These are phyloP conservation scores for Pammene fasciana DNA, from an alignment of 2,888 invertebrate genomes.

Conservation along the genomic window DNA sequence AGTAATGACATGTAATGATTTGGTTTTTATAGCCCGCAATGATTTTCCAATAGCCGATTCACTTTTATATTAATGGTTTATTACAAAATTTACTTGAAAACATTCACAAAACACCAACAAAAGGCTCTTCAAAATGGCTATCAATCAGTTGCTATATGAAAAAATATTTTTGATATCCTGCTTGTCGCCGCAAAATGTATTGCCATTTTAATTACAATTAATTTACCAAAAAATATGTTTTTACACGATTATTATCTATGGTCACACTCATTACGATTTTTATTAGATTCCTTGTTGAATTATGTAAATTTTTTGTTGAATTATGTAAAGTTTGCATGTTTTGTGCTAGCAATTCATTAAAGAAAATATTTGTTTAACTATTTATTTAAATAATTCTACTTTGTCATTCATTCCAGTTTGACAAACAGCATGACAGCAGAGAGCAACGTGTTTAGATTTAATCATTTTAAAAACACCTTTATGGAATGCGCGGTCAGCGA, in stretches of 20 bases:
- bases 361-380: not conserved
- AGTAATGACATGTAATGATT: slow-evolving; percentile 52
- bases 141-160: slow-evolving; percentile 79
- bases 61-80: slow-evolving; percentile 60
- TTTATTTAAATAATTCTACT: not conserved
- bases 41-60: slow-evolving; percentile 49
- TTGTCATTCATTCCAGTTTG: too few species aligned
- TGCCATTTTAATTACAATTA: slow-evolving; percentile 62
- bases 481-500: slow-evolving; percentile 37
- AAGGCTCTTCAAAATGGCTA: slow-evolving; percentile 84
- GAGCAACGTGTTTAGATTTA: slow-evolving; percentile 8
- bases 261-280: slow-evolving; percentile 12
- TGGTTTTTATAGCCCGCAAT: slow-evolving; percentile 51
- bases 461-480: slow-evolving; percentile 18
- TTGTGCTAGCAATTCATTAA: not conserved
- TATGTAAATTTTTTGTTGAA: not conserved
- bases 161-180: slow-evolving; percentile 79
- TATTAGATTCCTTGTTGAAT: not conserved
- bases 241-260: slow-evolving; percentile 59
- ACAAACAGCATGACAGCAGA: not conserved
- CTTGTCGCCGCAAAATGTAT: slow-evolving; percentile 69
- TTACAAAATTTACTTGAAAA: slow-evolving; percentile 75
- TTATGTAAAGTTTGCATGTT: too few species aligned
- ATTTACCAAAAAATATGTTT: slow-evolving; percentile 33
- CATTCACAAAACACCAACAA: slow-evolving; percentile 84